Evolutionary conservation across 2,113 vertebrate genomes (phyloP).

Genomic region (Recurvirostra avosetta): DNA sequence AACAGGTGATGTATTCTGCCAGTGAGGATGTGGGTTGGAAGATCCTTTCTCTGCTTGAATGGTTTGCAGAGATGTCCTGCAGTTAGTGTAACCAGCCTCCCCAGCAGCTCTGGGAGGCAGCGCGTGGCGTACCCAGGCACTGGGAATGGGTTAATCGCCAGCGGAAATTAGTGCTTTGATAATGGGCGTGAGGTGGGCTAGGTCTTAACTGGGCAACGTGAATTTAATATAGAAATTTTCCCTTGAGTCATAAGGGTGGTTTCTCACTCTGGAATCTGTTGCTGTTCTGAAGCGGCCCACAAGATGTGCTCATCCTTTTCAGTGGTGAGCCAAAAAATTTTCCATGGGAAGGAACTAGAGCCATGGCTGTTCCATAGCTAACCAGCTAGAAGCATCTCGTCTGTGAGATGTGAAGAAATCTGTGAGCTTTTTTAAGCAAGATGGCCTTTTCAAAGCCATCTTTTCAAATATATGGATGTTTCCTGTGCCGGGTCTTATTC

Average conservation of each 20-base stretch:
- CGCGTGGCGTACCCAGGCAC: accelerated
- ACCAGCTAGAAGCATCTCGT: background rate
- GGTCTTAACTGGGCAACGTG: accelerated
- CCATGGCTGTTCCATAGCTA: background rate
- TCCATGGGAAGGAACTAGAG: background rate
- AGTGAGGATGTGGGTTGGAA: background rate
- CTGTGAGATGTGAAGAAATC: background rate
- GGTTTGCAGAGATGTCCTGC: background rate
- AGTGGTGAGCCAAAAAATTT: background rate
- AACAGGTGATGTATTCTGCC: background rate
- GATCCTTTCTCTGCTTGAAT: background rate
- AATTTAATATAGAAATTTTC: background rate
- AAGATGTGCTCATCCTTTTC: background rate
- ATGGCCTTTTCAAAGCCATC: background rate
- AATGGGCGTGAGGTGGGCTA: background rate
- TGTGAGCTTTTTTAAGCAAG: background rate
- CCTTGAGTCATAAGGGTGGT: background rate
- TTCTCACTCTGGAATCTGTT: background rate
- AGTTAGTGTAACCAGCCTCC: background rate
- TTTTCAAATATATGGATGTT: background rate
- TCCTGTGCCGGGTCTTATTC: accelerated
- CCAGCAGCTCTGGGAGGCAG: background rate
- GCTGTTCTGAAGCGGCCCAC: background rate
- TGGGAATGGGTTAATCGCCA: background rate
- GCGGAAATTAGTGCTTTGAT: background rate